Percentiles rank a stretch among this genome's conserved stretches.
Conservation (phyloP, 2,888 invertebrate genomes). For the Drosophila crucigera region DNA sequence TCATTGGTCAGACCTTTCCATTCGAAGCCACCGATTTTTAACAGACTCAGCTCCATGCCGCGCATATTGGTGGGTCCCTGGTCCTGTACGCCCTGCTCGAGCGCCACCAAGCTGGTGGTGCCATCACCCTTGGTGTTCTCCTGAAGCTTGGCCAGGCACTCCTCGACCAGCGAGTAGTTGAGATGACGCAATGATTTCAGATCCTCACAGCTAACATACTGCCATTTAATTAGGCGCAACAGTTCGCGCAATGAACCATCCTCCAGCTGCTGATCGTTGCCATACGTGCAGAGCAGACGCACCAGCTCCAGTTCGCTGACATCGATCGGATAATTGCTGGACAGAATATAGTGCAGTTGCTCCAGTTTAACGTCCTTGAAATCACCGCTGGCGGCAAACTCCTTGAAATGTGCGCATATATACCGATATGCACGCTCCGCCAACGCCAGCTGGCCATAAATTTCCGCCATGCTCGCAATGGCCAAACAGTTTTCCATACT, state of each 20-base stretch:
- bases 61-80: slow-evolving; percentile 86
- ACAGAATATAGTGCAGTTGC: slow-evolving; percentile 88
- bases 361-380: slow-evolving; percentile 87
- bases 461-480: slow-evolving; percentile 89
- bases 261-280: slow-evolving; percentile 54
- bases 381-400: slow-evolving; percentile 87
- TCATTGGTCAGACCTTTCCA: slow-evolving; percentile 89
- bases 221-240: slow-evolving; percentile 59
- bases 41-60: slow-evolving; percentile 89
- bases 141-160: slow-evolving; percentile 40
- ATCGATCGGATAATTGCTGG: slow-evolving; percentile 89
- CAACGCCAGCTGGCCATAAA: slow-evolving; percentile 88
- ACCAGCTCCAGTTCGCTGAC: slow-evolving; percentile 64
- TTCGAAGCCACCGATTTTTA: slow-evolving; percentile 90
- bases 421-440: slow-evolving; percentile 88
- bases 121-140: slow-evolving; percentile 9
- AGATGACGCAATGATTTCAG: slow-evolving; percentile 44
- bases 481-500: slow-evolving; percentile 91
- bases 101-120: neutral
- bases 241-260: slow-evolving; percentile 46
- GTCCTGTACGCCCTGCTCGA: slow-evolving; percentile 24
- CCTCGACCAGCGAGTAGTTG: slow-evolving; percentile 56
- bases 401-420: slow-evolving; percentile 88
- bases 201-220: slow-evolving; percentile 44
- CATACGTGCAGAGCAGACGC: slow-evolving; percentile 59